Base-by-base conservation (phyloP, 1,140 invertebrate genomes). In the Odontomachus brunneus region DNA sequence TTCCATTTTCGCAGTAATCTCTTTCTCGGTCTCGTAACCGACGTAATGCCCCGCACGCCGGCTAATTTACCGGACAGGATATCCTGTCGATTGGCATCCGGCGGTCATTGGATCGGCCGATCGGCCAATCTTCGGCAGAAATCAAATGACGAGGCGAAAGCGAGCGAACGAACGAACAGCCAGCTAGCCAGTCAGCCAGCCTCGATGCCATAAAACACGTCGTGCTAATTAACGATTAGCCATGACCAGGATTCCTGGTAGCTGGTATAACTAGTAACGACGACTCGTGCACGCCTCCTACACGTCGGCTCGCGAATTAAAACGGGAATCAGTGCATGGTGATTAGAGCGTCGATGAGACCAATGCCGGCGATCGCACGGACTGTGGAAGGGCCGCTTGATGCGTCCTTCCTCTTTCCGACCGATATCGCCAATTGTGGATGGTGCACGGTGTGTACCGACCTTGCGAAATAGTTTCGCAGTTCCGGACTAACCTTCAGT, bases 201-300 rank as follows among this genome's bases (percentile, higher is more conserved):
- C 84, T 84, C 85, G 87, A 78, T 57, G 74, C 74, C 85, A 89
- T 92, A 91, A 91, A 91, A 90, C 87, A 89, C 89, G 65, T 88
- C 88, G 87, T 80, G 83, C 89, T 92, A 93, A 92, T 93, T 92
- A 93, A 91, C 91, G 88, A 92, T 92, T 91, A 85, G 86, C 89
- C 87, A 91, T 90, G 88, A 91, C 87, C 88, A 90, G 87, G 83
- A 91, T 90, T 87, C 84, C 86, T 86, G 83, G 69, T 82, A 78
- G 75, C 71, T 84, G 82, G 78, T 88, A 88, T 86, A 92, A 90
- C 86, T 89, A 84, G 88, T 82, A 89, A 86, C 76, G 85, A 62
- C 76, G 65, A 74, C 59, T 80, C 74, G 80, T 78, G 62, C 69
- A 71, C 87, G 80, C 86, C 83, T 86, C 81, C 75, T 84, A 69